Evolutionary conservation across 1,140 invertebrate genomes (phyloP).

Genomic region (Meloidogyne exigua): DNA sequence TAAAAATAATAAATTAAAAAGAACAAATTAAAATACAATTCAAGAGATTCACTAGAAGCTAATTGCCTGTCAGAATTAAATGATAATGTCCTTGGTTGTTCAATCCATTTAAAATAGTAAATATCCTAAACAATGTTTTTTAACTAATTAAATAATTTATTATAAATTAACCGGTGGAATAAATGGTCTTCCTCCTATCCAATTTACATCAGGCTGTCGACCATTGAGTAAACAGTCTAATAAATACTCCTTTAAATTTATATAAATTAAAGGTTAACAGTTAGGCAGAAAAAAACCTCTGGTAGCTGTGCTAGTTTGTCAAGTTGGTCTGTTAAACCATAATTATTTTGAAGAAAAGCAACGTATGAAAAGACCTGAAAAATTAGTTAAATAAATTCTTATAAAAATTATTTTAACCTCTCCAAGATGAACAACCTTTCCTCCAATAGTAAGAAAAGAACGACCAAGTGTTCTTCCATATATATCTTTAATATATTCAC

Average conservation of each 20-base stretch:
- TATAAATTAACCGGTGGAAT: conserved; percentile 47
- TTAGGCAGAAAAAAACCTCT: conserved; percentile 43
- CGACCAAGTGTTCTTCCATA: conserved; percentile 60
- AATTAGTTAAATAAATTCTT: background rate
- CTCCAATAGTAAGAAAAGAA: conserved; percentile 61
- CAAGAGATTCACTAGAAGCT: conserved; percentile 56
- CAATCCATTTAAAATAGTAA: conserved; percentile 64
- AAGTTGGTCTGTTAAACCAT: conserved; percentile 62
- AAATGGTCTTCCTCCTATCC: conserved; percentile 60
- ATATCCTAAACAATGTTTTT: conserved; percentile 50
- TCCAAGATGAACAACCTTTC: conserved; percentile 62
- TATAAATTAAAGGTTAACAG: too few species aligned
- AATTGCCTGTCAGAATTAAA: conserved; percentile 62
- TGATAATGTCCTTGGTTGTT: conserved; percentile 58
- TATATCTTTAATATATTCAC: conserved; percentile 63
- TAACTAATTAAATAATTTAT: background rate
- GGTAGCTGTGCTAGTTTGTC: conserved; percentile 61
- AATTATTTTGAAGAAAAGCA: conserved; percentile 63
- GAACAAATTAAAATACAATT: conserved; percentile 2
- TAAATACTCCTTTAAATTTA: conserved; percentile 61
- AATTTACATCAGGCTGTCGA: conserved; percentile 63
- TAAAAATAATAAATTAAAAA: background rate
- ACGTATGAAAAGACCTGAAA: conserved; percentile 57
- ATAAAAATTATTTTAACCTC: conserved; percentile 35
- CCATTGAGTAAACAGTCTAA: conserved; percentile 62